Conservation (phyloP, 2,888 invertebrate genomes). For the Volucella zonaria region DNA sequence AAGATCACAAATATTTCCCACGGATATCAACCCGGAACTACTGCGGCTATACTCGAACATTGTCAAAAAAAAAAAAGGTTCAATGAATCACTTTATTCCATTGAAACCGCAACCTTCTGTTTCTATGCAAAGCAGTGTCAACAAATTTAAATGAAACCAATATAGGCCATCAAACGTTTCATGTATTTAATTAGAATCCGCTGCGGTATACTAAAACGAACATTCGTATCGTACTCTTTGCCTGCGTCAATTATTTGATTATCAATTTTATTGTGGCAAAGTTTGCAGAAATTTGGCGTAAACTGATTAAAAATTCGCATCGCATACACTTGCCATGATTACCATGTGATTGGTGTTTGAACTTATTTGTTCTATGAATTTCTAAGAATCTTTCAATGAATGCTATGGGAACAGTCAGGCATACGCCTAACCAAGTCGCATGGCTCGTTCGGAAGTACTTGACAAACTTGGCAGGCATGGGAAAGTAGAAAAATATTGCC, state of each 20-base stretch:
- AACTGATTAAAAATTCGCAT: conserved; percentile 42
- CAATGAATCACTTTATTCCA: conserved; percentile 18
- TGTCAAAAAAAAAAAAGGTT: not conserved
- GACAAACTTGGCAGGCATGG: conserved; percentile 3
- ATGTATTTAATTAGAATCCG: not conserved
- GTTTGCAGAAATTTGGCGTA: conserved; percentile 4
- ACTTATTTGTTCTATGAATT: conserved; percentile 21
- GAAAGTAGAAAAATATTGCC: not conserved
- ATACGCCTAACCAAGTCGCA: conserved; percentile 36
- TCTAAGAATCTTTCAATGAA: conserved; percentile 31
- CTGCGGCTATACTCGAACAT: no score
- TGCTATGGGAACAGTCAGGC: conserved; percentile 8
- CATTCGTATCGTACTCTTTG: not conserved
- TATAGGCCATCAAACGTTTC: conserved; percentile 22
- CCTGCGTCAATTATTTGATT: conserved; percentile 42
- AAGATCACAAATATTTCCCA: not conserved
- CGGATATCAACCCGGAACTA: conserved; percentile 13
- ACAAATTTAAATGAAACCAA: conserved; percentile 19
- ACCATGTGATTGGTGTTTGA: conserved; percentile 3
- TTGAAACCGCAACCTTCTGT: not conserved
- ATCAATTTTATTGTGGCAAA: conserved; percentile 32
- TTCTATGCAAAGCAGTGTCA: conserved; percentile 15
- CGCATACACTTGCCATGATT: conserved; percentile 15
- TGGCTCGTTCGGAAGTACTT: conserved; percentile 50
- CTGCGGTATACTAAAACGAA: no score